Base-by-base conservation (phyloP, 2,888 invertebrate genomes). In the Carcina quercana region DNA sequence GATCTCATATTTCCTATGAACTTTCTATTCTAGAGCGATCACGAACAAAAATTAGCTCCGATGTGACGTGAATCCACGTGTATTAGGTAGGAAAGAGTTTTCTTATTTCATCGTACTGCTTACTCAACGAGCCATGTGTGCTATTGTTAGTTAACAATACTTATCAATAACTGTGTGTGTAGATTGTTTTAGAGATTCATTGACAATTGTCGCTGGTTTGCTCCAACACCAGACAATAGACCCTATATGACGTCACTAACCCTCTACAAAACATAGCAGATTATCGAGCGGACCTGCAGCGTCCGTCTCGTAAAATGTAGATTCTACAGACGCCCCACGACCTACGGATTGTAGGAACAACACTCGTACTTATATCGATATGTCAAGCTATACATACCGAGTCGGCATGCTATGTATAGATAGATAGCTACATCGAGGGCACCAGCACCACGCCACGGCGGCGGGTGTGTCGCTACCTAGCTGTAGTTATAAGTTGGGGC, bases 31-130 rank as follows among this genome's bases (percentile, higher is more conserved):
- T 53, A 47, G 53, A 61, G 42, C 53, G 59, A 62, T 60, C 55
- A 50, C 63, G 57, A 60, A 55, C 67, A 69, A 69, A 64, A 70
- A 59, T 64, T 69, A 69, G 54, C 60, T 53, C 44, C 51, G 60
- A 60, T 56, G 64, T 61, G 59, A 59, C 54, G 57, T 50, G 53
- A 54, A 57, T 59, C 51, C 54, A 58, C 54, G 53, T 59, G 54
- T 55, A 50, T 52, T 57, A 50, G 53, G 47, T 48, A 27, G 17
- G 41, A 46, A 50, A 47, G 43, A 52, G 42, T 43, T 37, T 50
- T n/a, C n/a, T 45, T 42, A 40, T 47, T 42, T 43, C 35, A 47
- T 43, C 35, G 34, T 22, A 30, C 12, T 6, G 17, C 15, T 12
- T n/a, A n/a, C n/a, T n/a, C n/a, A n/a, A n/a, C n/a, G n/a, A n/a